Base-by-base conservation (phyloP, 2,113 vertebrate species). In the Cromileptes altivelis region DNA sequence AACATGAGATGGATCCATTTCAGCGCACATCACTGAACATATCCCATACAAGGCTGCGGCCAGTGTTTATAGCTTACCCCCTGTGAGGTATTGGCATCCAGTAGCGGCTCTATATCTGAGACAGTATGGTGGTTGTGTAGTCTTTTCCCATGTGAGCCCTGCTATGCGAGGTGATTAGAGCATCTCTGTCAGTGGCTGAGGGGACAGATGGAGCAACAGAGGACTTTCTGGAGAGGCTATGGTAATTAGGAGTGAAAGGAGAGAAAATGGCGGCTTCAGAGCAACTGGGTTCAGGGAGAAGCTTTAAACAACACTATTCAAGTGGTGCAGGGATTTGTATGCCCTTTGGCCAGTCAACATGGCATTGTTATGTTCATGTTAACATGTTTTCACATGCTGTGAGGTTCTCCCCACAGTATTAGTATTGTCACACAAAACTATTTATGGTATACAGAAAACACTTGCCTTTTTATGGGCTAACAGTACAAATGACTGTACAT, bases 121-220 rank as follows among this genome's bases (percentile, higher is more conserved):
- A 85, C 88, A 89, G 89, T 87, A 89, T 93, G 90, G 87, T 89
- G 87, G 84, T 74, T 89, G 83, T 94, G 92, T 87, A 80, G 90
- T 85, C 90, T 84, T 91, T 88, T 93, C 93, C 93, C 94, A 89
- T 92, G 94, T 89, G 94, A 93, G 93, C 82, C 85, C 84, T 83
- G 90, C 92, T 86, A 92, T 81, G 91, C 69, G 92, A 95, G 94
- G 95, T 95, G 94, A 95, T 94, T 94, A 94, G 94, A 95, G 93
- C 88, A 88, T 93, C 88, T 85, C 85, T 90, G 92, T 92, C 86
- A 81, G 89, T 85, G 77, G 88, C 91, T 87, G 92, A 90, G 90
- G 88, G 88, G 93, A 96, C 95, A 96, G 95, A 96, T 96, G 95
- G 95, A 95, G 95, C 85, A 95, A 92, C 94, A 89, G 89, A 81